Evolutionary conservation across 2,113 vertebrate genomes (phyloP), one percentile per base, ranked within the genome.

Genomic region (Amia ocellicauda): DNA sequence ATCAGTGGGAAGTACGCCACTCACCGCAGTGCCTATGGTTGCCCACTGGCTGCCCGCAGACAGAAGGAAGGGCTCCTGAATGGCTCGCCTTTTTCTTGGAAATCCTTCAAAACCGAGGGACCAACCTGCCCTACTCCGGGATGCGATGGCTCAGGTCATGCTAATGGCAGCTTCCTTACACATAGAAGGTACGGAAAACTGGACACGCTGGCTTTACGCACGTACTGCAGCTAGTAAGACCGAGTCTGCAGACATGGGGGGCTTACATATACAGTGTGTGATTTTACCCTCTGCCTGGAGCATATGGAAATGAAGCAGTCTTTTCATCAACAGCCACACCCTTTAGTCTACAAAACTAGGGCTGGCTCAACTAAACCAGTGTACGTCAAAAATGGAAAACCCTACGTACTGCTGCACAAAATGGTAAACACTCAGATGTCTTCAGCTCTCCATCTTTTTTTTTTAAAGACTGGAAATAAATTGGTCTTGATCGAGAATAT

Each of bases 1-100:
- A 98, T 99, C 79, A 98, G 96, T 0, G 96, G 97, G 53, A 99
- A 99, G 77, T 99, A 98, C 0, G 95, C 96, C 47, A 98, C 96
- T 0, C 97, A 99, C 78, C 94, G 96, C n/a, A 98, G 96, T 11
- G 96, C 96, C 0, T 99, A 97, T 0, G 96, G 96, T 5, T 99
- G 97, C 29, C 97, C 97, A 0, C 81, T 99, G 50, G 97, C 95
- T 0, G 93, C 96, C 26, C 94, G 94, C 67, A 82, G 96, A 67
- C 97, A 99, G 86, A 98, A 98, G 69, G 97, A 99, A 75, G 94
- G 95, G 0, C 86, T 95, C 0, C 88, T 98, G 69, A 96, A 96
- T 0, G 94, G 97, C 27, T 91, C 92, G 0, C 90, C 95, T 0
- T 98, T 98, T 67, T 93, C 93, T 70, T 99, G 97, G 97, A 99